A percentile compares a stretch with the other conserved stretches of the same genome.
phyloP scores from a whole-genome alignment of 2,888 invertebrate genomes.

The Amphipyra tragopoginis region DNA sequence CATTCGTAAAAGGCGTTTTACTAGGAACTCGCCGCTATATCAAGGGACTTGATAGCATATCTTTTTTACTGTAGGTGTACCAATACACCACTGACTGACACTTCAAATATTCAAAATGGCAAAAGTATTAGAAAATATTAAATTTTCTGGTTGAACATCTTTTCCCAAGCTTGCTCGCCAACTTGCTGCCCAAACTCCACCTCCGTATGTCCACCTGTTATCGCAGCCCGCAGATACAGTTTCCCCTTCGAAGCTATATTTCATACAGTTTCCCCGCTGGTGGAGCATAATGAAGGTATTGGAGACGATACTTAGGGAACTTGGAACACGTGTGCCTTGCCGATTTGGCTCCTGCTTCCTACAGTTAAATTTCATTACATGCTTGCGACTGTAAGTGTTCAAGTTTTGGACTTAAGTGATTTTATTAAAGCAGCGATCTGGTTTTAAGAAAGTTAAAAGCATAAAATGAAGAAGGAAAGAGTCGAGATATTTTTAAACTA shows the following conservation, averaged over 20 bases:
- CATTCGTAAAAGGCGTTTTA: too few species aligned
- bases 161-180: not conserved
- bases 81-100: not conserved
- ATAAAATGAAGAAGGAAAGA: too few species aligned
- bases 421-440: slow-evolving; percentile 18
- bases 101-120: not conserved
- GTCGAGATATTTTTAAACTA: too few species aligned
- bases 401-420: slow-evolving; percentile 35
- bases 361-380: slow-evolving; percentile 45
- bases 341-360: slow-evolving; percentile 39
- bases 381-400: slow-evolving; percentile 15
- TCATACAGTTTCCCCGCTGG: slow-evolving; percentile 72
- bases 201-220: slow-evolving; percentile 64
- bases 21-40: too few species aligned
- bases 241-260: slow-evolving; percentile 74
- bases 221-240: slow-evolving; percentile 70
- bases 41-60: too few species aligned
- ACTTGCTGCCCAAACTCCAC: not conserved
- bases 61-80: too few species aligned
- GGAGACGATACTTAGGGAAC: slow-evolving; percentile 60
- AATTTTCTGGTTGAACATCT: not conserved
- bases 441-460: not conserved
- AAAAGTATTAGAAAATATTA: too few species aligned
- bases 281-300: slow-evolving; percentile 74
- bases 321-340: slow-evolving; percentile 60